Percentiles rank a stretch among this genome's conserved stretches.
Conservation (phyloP, 2,888 invertebrate species). For the Onthophagus sagittarius region DNA sequence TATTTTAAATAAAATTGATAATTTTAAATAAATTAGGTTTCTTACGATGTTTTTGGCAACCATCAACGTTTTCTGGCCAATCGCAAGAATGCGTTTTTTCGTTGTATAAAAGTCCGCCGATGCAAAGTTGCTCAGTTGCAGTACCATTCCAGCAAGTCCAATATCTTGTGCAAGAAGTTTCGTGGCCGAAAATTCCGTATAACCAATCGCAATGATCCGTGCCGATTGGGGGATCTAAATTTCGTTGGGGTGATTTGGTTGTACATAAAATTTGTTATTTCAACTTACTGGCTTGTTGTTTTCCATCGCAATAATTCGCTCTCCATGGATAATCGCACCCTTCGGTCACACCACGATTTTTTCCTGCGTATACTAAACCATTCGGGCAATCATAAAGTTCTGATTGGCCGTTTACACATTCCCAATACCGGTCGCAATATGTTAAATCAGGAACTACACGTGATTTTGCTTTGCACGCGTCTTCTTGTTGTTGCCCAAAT, state of each 20-base stretch:
- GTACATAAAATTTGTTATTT: neutral
- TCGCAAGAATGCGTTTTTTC: constrained; percentile 88
- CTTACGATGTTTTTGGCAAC: constrained; percentile 93
- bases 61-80: constrained; percentile 91
- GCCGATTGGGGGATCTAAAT: constrained; percentile 72
- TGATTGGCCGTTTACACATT: constrained; percentile 78
- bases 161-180: constrained; percentile 88
- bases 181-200: constrained; percentile 91
- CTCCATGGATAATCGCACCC: constrained; percentile 90
- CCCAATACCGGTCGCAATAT: constrained; percentile 83
- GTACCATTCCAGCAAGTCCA: constrained; percentile 97
- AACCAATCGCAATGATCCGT: constrained; percentile 89
- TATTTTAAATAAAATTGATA: neutral
- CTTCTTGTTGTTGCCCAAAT: constrained; percentile 57
- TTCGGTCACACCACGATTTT: constrained; percentile 82
- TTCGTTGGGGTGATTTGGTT: neutral
- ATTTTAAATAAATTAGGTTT: constrained; percentile 33
- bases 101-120: constrained; percentile 86
- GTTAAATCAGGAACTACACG: constrained; percentile 73
- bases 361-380: constrained; percentile 84
- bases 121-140: constrained; percentile 86
- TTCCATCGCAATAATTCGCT: constrained; percentile 79
- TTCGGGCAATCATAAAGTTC: constrained; percentile 87
- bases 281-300: constrained; percentile 69
- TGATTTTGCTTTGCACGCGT: constrained; percentile 78